phyloP scores from a whole-genome alignment of 2,888 invertebrate species.

The Acanthosepion lycidas region DNA sequence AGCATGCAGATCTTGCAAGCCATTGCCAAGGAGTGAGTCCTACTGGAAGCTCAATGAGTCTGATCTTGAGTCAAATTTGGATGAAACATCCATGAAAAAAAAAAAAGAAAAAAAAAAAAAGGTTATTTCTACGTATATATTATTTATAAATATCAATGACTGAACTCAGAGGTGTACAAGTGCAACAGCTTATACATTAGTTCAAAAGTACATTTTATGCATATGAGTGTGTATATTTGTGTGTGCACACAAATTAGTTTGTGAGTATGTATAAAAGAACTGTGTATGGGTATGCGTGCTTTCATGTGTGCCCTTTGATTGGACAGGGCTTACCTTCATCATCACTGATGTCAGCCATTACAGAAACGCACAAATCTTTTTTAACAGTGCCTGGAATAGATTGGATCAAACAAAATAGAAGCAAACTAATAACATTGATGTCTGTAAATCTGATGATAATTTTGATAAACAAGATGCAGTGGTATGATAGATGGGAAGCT shows the following conservation, averaged over 20 bases:
- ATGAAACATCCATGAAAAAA: not conserved
- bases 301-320: not conserved
- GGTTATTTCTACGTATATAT: not conserved
- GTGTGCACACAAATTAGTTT: not conserved
- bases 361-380: not conserved
- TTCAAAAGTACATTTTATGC: not conserved
- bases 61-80: not conserved
- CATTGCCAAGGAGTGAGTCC: not conserved
- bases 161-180: not conserved
- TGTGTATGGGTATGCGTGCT: not conserved
- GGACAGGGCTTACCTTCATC: not conserved
- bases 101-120: too few relatives aligned
- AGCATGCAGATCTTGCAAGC: conserved; percentile 4
- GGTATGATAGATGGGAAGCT: too few relatives aligned
- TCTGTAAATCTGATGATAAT: not conserved
- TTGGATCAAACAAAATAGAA: not conserved
- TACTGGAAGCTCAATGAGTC: not conserved
- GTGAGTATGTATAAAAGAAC: not conserved
- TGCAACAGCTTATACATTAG: not conserved
- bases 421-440: not conserved
- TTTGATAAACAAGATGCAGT: not conserved
- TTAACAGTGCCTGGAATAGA: not conserved
- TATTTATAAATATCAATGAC: not conserved
- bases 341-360: conserved; percentile 12
- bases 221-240: not conserved